A percentile compares a stretch with the other conserved stretches of the same genome.
phyloP scores from a whole-genome alignment of 2,113 vertebrate species.

The Pterocles orientalis region DNA sequence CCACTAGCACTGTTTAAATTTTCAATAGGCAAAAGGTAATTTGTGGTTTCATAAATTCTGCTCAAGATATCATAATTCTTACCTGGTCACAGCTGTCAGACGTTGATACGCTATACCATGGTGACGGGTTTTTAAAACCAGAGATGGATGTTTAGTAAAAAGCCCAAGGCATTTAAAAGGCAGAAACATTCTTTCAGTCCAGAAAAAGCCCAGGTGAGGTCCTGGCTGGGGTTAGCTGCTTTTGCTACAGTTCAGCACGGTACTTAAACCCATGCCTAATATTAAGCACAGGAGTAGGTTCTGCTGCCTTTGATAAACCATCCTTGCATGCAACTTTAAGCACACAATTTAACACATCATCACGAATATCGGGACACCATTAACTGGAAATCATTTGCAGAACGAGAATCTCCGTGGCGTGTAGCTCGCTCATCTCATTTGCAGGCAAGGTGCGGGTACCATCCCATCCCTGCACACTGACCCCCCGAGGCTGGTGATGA shows the following conservation, averaged over 20 bases:
- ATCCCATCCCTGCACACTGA: background rate
- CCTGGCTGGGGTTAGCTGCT: background rate
- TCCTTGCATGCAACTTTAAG: fast-evolving
- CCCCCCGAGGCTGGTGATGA: background rate
- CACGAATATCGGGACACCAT: background rate
- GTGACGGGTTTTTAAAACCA: conserved; percentile 27
- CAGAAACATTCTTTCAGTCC: background rate
- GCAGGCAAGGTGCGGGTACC: fast-evolving
- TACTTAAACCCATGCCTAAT: background rate
- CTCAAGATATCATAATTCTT: conserved; percentile 31
- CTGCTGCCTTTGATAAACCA: conserved; percentile 3
- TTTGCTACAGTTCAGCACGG: background rate
- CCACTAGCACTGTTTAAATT: conserved; percentile 15
- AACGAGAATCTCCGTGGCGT: background rate
- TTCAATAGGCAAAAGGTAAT: conserved; percentile 64
- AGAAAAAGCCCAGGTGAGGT: background rate
- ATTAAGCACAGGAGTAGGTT: background rate
- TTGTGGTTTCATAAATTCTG: conserved; percentile 64
- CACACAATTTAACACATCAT: background rate
- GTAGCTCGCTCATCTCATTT: background rate
- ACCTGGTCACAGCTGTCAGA: conserved; percentile 58
- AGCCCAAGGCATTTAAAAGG: background rate
- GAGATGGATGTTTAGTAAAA: conserved; percentile 13
- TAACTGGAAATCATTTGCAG: background rate
- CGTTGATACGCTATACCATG: background rate